A percentile compares a stretch with the other conserved stretches of the same genome.
Conservation (phyloP, 1,140 invertebrate species). For the Aphis gossypii region DNA sequence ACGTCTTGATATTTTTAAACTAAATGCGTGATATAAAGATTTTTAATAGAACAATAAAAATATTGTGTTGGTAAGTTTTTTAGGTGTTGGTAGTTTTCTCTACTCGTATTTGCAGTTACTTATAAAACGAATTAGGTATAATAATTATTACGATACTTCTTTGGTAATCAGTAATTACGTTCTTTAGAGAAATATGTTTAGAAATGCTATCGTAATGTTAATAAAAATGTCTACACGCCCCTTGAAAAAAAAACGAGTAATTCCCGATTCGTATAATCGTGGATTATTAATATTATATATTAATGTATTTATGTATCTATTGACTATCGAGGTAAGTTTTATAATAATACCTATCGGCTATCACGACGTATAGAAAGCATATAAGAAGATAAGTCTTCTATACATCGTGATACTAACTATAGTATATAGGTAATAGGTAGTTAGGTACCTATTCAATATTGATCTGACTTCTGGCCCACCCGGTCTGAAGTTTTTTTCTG, state of each 20-base stretch:
- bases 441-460: too few relatives aligned
- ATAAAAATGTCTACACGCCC: background rate
- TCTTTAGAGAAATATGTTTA: background rate
- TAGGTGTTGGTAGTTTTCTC: background rate
- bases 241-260: background rate
- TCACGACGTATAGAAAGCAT: too few relatives aligned
- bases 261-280: background rate
- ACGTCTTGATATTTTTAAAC: constrained; percentile 6
- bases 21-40: background rate
- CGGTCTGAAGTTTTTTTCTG: background rate
- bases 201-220: background rate
- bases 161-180: background rate
- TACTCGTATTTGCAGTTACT: background rate
- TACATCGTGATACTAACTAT: too few relatives aligned
- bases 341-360: too few relatives aligned
- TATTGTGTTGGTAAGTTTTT: background rate
- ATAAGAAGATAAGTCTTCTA: too few relatives aligned
- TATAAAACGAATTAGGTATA: background rate
- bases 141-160: background rate
- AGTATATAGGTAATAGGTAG: too few relatives aligned
- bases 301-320: too few relatives aligned
- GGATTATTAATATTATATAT: background rate
- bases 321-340: too few relatives aligned
- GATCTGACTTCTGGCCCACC: too few relatives aligned
- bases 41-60: background rate